Percentiles rank a stretch among this genome's conserved stretches.
These are phyloP conservation scores for Eurytoma adleriae DNA, from an alignment of 2,888 invertebrate species.

Conservation along the genomic window DNA sequence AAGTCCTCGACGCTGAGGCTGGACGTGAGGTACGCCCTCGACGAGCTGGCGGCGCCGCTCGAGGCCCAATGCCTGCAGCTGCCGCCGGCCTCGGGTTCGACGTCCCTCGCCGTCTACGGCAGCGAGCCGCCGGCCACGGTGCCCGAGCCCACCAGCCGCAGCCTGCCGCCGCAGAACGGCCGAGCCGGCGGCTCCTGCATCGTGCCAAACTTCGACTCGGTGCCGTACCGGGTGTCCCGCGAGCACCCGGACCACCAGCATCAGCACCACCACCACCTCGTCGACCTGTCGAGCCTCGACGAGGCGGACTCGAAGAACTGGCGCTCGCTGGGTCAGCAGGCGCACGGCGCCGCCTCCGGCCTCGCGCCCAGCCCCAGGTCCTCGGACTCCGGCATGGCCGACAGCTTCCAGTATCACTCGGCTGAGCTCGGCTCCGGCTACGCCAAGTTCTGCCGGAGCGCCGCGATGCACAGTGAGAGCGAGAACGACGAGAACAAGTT, in stretches of 20 bases:
- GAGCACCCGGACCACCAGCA: conserved; percentile 35
- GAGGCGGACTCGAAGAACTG: conserved; percentile 60
- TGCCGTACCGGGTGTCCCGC: conserved; percentile 53
- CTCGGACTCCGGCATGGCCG: conserved; percentile 89
- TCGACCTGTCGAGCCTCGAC: conserved; percentile 41
- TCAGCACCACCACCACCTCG: not conserved
- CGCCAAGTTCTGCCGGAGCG: conserved; percentile 59
- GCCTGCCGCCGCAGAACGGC: conserved; percentile 45
- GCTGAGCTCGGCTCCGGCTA: conserved; percentile 68
- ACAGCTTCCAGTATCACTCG: conserved; percentile 80
- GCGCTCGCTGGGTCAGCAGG: conserved; percentile 54
- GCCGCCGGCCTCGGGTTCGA: conserved; percentile 53
- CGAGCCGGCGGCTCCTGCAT: conserved; percentile 47
- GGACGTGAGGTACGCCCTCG: conserved; percentile 70
- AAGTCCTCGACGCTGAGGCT: conserved; percentile 72
- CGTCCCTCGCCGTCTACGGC: conserved; percentile 59
- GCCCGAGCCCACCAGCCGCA: conserved; percentile 42
- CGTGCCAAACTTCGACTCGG: conserved; percentile 53
- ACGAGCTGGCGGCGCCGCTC: conserved; percentile 24
- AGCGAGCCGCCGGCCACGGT: conserved; percentile 41
- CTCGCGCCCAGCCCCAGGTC: conserved; percentile 77
- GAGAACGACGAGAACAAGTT: conserved; percentile 77
- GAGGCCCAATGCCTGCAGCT: conserved; percentile 17
- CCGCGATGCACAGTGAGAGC: conserved; percentile 68
- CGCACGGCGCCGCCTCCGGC: conserved; percentile 6